Evolutionary conservation across 2,113 vertebrate species (phyloP), one percentile per base, ranked within the genome.

Genomic region (Porphyrio hochstetteri): DNA sequence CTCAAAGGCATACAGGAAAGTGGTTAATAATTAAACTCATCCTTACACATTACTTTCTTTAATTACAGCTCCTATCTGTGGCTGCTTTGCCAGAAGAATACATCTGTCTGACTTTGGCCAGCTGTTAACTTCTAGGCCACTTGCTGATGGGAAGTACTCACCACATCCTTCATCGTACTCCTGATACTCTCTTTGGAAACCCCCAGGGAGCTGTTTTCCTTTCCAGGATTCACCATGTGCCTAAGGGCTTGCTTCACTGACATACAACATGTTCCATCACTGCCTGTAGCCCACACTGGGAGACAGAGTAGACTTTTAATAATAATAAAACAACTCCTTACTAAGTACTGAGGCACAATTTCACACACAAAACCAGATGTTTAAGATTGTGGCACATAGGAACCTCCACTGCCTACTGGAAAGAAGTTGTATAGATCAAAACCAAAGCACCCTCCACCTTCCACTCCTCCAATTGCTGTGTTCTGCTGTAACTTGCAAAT

Each of bases 1-100:
- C 60, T 60, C 42, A 80, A 79, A 71, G 53, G 28, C 79, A 61
- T 53, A 81, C 17, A 83, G 76, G 82, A 70, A 91, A 88, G 81
- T 35, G 9, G 48, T 86, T 74, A 92, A 83, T 94, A 86, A 92
- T 91, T 93, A 94, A 95, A 88, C 27, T 79, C 59, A 81, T 75
- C 24, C 75, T 86, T 60, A 90, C 24, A 12, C 23, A 83, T 38
- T 82, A 40, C 33, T 84, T 86, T 52, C 48, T 78, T 35, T 86
- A 95, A 88, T 84, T 82, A 64, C 3, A 87, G 42, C 20, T 91
- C 20, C 40, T 52, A 25, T 75, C 61, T 82, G 38, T 55, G 72
- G 60, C 60, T 90, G 68, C 36, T 84, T 67, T 75, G 75, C 31
- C 0, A 3, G 86, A 81, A 88, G 46, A 77, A 31, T 36, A 46